Percentiles rank a stretch among this genome's conserved stretches.
These are phyloP conservation scores for Monomorium pharaonis DNA, from an alignment of 1,140 invertebrate genomes.

Conservation along the genomic window DNA sequence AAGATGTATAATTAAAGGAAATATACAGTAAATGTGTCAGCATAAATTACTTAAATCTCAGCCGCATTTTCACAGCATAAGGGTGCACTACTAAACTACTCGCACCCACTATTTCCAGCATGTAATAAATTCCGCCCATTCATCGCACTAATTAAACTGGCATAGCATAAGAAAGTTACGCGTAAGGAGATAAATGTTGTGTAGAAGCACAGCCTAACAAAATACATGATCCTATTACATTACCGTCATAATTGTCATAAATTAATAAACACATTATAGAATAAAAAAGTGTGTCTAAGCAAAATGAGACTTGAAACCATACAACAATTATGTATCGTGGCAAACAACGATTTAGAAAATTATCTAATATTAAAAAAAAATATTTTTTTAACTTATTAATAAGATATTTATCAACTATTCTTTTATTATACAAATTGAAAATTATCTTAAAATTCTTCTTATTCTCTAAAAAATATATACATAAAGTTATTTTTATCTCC, in stretches of 20 bases:
- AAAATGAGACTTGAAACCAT: neutral
- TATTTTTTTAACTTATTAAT: neutral
- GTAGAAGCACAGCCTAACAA: constrained; percentile 27
- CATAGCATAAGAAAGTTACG: constrained; percentile 49
- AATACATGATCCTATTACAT: constrained; percentile 40
- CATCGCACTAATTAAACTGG: constrained; percentile 47
- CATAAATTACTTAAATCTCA: constrained; percentile 45
- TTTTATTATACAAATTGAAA: neutral
- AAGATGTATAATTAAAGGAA: neutral
- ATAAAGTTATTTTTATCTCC: neutral
- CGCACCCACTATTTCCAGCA: constrained; percentile 28
- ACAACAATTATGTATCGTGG: neutral
- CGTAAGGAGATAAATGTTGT: constrained; percentile 45
- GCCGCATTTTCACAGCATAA: constrained; percentile 17
- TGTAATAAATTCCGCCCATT: constrained; percentile 44
- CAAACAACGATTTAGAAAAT: neutral
- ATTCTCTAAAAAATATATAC: neutral
- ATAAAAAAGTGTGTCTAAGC: neutral
- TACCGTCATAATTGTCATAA: constrained; percentile 23
- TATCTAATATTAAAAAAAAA: neutral
- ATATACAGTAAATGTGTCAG: constrained; percentile 19
- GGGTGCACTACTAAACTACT: constrained; percentile 36
- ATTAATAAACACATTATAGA: constrained; percentile 1
- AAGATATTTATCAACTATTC: neutral
- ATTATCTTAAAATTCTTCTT: neutral